Evolutionary conservation across 2,797 vertebrate genomes (phyloP).

Genomic region (Mallotus villosus): DNA sequence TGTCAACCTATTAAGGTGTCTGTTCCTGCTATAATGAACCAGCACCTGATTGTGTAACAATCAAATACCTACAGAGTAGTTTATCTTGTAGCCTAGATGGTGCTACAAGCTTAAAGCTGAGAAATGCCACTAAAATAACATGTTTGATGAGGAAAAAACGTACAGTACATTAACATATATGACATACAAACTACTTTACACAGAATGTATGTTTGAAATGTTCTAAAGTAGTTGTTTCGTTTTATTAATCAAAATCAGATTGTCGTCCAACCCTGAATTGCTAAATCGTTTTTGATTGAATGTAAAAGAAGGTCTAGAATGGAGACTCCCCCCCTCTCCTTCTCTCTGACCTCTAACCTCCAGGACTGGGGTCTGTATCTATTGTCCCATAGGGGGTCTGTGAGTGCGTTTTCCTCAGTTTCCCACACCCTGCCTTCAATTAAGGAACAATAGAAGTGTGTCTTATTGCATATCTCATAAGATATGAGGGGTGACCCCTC

Average conservation of each 20-base stretch:
- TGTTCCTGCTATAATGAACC: not conserved
- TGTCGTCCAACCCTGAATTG: not conserved
- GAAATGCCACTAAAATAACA: too few species aligned
- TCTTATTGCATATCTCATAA: constrained; percentile 62
- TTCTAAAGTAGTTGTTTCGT: not conserved
- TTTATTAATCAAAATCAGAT: not conserved
- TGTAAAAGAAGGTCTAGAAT: too few species aligned
- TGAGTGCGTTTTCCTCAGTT: constrained; percentile 63
- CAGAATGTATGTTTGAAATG: not conserved
- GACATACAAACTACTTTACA: not conserved
- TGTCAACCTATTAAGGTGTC: not conserved
- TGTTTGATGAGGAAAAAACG: too few species aligned
- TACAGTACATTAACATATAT: too few species aligned
- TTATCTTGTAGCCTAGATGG: too few species aligned
- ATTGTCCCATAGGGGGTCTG: constrained; percentile 59
- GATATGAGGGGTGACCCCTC: not conserved
- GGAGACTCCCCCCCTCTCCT: not conserved
- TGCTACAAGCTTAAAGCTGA: too few species aligned
- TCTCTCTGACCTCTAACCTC: constrained; percentile 30
- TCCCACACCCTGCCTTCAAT: constrained; percentile 63
- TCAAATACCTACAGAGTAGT: not conserved
- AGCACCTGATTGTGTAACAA: not conserved
- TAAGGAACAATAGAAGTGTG: constrained; percentile 73
- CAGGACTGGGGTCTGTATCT: constrained; percentile 45
- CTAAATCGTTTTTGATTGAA: not conserved